These are phyloP conservation scores for Mactra quadrangularis DNA, from an alignment of 1,140 invertebrate species.

Conservation along the genomic window DNA sequence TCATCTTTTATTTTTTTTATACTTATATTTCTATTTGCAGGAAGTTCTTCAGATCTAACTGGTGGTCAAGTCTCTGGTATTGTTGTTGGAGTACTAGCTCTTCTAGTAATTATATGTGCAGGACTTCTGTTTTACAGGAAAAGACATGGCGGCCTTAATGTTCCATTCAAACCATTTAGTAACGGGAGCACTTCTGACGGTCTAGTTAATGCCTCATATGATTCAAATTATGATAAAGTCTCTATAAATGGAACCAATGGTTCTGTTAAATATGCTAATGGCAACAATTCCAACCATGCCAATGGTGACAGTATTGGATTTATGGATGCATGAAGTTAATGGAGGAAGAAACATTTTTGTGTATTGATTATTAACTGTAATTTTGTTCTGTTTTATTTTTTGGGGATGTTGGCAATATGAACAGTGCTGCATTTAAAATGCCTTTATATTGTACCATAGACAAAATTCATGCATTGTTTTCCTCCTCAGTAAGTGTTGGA, in stretches of 20 bases:
- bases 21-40: no score
- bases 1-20: no score
- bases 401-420: no score
- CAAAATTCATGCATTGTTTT: no score
- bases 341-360: no score
- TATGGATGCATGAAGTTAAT: not conserved
- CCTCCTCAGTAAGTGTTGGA: no score
- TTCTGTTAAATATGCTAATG: not conserved
- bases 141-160: not conserved
- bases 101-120: conserved; percentile 1
- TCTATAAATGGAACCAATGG: conserved; percentile 29
- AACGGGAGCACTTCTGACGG: not conserved
- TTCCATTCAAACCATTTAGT: conserved; percentile 12
- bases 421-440: no score
- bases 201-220: conserved; percentile 44
- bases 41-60: conserved; percentile 21
- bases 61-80: conserved; percentile 37
- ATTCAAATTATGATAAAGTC: conserved; percentile 28
- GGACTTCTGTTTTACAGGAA: conserved; percentile 17
- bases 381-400: no score
- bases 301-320: conserved; percentile 14
- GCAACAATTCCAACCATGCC: not conserved
- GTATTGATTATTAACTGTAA: no score
- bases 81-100: conserved; percentile 9
- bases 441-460: no score